A percentile compares a stretch with the other conserved stretches of the same genome.
These are phyloP conservation scores for Agrochola circellaris DNA, from an alignment of 2,888 invertebrate species.

Conservation along the genomic window DNA sequence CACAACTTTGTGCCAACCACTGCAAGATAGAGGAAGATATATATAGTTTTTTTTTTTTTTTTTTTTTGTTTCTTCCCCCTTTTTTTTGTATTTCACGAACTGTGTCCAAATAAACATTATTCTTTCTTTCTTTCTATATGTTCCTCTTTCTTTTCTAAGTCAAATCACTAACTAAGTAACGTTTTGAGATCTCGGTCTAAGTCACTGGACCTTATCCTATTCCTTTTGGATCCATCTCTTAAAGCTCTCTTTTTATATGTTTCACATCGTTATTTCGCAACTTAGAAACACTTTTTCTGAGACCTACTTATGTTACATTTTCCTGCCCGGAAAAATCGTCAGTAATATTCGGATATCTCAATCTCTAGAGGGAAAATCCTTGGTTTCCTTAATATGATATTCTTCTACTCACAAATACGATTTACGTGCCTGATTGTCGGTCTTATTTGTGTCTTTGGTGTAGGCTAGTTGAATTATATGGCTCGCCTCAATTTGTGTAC, in stretches of 20 bases:
- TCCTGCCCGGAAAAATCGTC: conserved; percentile 1
- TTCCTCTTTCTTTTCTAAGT: too few species aligned
- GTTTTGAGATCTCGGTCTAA: background rate
- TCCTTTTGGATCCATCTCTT: background rate
- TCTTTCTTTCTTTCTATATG: too few species aligned
- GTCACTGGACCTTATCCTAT: background rate
- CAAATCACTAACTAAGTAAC: background rate
- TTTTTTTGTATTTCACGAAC: too few species aligned
- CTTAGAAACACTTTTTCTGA: background rate
- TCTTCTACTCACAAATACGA: conserved; percentile 21
- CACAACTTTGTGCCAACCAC: background rate
- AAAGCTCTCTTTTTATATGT: background rate
- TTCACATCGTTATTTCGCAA: background rate
- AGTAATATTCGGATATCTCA: conserved; percentile 23
- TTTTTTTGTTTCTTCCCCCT: too few species aligned
- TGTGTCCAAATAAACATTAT: too few species aligned
- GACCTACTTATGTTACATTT: background rate
- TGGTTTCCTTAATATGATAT: conserved; percentile 11
- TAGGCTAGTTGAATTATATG: too few species aligned
- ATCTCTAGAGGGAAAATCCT: conserved; percentile 18
- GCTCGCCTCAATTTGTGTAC: background rate
- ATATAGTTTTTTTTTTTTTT: too few species aligned
- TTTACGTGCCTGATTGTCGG: conserved; percentile 35
- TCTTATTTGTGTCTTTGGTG: background rate
- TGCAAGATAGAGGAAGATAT: background rate